A percentile compares a stretch with the other conserved stretches of the same genome.
Conservation (phyloP, 2,888 invertebrate genomes). For the Chymomyza fuscimana region DNA sequence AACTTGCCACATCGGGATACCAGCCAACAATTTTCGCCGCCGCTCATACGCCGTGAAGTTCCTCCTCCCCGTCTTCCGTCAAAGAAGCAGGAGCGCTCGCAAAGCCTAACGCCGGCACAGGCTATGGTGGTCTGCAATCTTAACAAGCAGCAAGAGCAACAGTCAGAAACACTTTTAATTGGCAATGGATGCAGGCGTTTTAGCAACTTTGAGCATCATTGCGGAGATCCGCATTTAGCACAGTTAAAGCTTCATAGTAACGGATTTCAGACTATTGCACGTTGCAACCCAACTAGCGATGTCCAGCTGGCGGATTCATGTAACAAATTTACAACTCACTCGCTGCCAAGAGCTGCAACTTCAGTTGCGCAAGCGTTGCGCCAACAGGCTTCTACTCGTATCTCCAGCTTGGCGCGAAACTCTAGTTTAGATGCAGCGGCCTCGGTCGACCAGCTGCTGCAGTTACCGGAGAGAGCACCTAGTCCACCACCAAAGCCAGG, state of each 20-base stretch:
- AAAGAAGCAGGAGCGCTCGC: conserved; percentile 86
- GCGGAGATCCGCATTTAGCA: conserved; percentile 35
- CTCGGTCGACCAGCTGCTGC: conserved; percentile 81
- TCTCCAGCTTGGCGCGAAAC: conserved; percentile 68
- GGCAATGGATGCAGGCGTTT: conserved; percentile 37
- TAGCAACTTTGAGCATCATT: conserved; percentile 42
- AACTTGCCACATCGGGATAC: conserved; percentile 64
- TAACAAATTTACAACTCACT: conserved; percentile 82
- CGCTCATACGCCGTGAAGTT: conserved; percentile 80
- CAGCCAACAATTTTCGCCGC: conserved; percentile 82
- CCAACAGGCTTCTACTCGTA: conserved; percentile 81
- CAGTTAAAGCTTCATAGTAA: conserved; percentile 56
- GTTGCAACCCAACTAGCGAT: conserved; percentile 73
- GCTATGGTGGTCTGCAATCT: conserved; percentile 71
- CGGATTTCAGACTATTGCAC: conserved; percentile 77
- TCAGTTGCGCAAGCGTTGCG: conserved; percentile 79
- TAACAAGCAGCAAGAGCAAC: conserved; percentile 59
- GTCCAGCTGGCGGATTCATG: conserved; percentile 64
- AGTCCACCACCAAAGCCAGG: conserved; percentile 84
- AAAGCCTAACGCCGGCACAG: conserved; percentile 86
- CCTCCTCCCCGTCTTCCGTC: conserved; percentile 81
- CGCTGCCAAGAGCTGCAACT: conserved; percentile 80
- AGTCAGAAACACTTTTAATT: conserved; percentile 19
- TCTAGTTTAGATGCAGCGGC: conserved; percentile 81
- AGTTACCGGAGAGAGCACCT: conserved; percentile 81